A percentile compares a stretch with the other conserved stretches of the same genome.
phyloP scores from a whole-genome alignment of 2,113 vertebrate species.

The Benitochromis conjunctus region DNA sequence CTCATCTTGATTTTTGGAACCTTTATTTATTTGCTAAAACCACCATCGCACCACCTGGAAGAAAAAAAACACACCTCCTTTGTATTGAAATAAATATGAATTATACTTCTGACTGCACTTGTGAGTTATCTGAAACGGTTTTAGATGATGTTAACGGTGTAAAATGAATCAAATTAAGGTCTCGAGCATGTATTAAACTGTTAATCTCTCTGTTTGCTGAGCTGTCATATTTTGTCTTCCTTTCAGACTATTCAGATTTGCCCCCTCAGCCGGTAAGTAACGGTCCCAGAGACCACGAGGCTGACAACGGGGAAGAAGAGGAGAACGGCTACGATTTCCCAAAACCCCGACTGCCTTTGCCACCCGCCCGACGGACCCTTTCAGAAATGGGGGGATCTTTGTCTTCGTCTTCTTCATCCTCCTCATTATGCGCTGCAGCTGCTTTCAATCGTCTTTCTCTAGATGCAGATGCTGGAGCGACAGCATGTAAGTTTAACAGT shows the following conservation, averaged over 20 bases:
- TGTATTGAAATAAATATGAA: neutral
- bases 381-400: conserved; percentile 82
- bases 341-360: conserved; percentile 73
- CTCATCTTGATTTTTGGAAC: neutral
- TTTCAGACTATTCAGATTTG: conserved; percentile 75
- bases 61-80: neutral
- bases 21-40: neutral
- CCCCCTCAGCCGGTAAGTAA: conserved; percentile 62
- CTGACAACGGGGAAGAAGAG: conserved; percentile 72
- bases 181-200: neutral
- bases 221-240: neutral
- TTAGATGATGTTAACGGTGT: neutral
- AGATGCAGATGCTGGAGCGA: conserved; percentile 71
- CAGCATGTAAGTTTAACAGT: conserved; percentile 46
- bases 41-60: neutral
- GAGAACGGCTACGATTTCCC: conserved; percentile 88
- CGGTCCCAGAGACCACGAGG: conserved; percentile 65
- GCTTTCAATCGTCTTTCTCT: conserved; percentile 80
- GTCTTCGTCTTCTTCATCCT: conserved; percentile 68
- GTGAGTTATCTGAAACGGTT: neutral
- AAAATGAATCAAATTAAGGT: neutral
- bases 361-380: conserved; percentile 80
- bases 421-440: conserved; percentile 64
- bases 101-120: neutral
- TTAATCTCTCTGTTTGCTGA: neutral